phyloP scores from a whole-genome alignment of 2,113 vertebrate species.

The Trichomycterus rosablanca region DNA sequence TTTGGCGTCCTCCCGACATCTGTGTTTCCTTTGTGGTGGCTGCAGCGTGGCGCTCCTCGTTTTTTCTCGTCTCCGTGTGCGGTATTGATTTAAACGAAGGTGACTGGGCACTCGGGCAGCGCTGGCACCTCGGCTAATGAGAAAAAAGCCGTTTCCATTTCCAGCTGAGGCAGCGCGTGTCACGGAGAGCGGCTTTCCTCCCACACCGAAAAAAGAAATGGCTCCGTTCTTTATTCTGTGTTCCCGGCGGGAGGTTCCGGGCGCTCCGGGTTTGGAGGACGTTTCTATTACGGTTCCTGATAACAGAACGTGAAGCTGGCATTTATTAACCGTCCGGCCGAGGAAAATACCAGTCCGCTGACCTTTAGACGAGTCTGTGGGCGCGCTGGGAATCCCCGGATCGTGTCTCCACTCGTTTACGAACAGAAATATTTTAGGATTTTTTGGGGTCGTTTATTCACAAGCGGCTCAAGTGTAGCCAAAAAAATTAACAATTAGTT shows the following conservation, averaged over 20 bases:
- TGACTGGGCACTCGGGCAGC: conserved; percentile 35
- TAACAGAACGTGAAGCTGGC: conserved; percentile 7
- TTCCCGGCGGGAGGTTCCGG: too few species aligned
- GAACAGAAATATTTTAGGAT: neutral
- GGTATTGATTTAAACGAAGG: conserved; percentile 51
- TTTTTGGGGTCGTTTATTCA: too few species aligned
- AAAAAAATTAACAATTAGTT: too few species aligned
- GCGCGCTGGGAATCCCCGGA: too few species aligned
- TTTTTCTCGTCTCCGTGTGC: conserved; percentile 1
- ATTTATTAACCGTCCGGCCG: neutral
- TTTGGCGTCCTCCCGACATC: too few species aligned
- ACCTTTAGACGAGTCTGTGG: neutral
- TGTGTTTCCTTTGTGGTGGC: too few species aligned
- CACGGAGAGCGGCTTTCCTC: conserved; percentile 32
- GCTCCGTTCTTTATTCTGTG: too few species aligned
- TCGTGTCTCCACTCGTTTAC: neutral
- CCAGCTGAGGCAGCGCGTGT: conserved; percentile 38
- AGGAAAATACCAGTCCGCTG: neutral
- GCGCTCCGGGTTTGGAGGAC: neutral
- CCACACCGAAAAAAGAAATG: conserved; percentile 41
- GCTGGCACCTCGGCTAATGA: conserved; percentile 44
- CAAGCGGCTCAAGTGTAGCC: too few species aligned
- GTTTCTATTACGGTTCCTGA: conserved; percentile 20
- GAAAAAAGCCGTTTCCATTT: conserved; percentile 40
- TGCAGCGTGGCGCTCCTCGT: neutral